These are phyloP conservation scores for Papilio helenus DNA, from an alignment of 1,140 invertebrate species.

Conservation along the genomic window DNA sequence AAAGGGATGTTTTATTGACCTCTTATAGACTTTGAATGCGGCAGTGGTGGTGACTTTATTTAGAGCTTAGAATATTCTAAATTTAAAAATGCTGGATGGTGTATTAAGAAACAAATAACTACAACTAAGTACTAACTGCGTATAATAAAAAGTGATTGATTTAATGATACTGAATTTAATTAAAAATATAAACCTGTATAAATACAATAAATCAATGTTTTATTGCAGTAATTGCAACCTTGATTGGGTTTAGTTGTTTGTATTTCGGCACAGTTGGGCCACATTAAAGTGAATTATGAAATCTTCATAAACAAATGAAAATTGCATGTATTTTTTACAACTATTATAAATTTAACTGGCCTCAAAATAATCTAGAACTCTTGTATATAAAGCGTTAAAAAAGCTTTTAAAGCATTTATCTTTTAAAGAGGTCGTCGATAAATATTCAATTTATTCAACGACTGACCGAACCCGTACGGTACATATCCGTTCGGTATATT, in stretches of 20 bases:
- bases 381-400: neutral
- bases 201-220: neutral
- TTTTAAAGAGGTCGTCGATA: constrained; percentile 31
- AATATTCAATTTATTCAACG: constrained; percentile 35
- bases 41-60: too few species aligned
- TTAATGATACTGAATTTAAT: neutral
- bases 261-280: neutral
- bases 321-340: neutral
- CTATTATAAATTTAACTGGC: neutral
- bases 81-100: too few species aligned
- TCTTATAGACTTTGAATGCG: too few species aligned
- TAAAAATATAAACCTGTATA: neutral
- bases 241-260: neutral
- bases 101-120: too few species aligned
- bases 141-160: too few species aligned
- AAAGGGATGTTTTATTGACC: too few species aligned
- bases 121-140: too few species aligned
- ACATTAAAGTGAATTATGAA: neutral
- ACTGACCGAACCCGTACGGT: constrained; percentile 4
- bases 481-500: constrained; percentile 23
- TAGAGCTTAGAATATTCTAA: too few species aligned
- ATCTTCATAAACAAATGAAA: constrained; percentile 4
- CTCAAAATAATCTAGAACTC: neutral
- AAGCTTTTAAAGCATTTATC: neutral
- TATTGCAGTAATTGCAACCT: neutral